Base-by-base conservation (phyloP, 2,113 vertebrate species). In the Sander lucioperca region DNA sequence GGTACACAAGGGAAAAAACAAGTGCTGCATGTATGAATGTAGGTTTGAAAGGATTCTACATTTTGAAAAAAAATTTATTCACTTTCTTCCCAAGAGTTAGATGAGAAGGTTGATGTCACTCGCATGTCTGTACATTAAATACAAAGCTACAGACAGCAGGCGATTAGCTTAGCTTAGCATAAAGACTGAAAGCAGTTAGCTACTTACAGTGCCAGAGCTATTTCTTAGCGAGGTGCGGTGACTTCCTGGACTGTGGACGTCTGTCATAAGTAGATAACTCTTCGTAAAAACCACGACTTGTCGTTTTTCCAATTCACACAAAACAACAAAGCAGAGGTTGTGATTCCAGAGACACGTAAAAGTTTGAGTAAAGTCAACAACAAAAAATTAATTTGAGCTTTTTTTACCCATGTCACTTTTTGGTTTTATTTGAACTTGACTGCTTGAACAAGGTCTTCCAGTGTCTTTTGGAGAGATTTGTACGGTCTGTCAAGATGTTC, bases 381-480 rank as follows among this genome's bases (percentile, higher is more conserved):
- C 25, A 48, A 68, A 58, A 43, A 25, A 33, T 25, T 2, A 1
- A 63, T 39, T 39, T 39, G 6, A 39, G 61, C 43, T 67, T 51
- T 67, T 51, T 61, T 19, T 65, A 25, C 13, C 9, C 4, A 11
- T 67, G 43, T 51, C n/a, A 8, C 11, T 48, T 50, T 58, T 53
- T 30, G 5, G 19, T 43, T 51, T 39, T 48, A 18, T 18, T 54
- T 53, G 15, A 59, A 56, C 71, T 69, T 27, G 23, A 21, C 21
- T 27, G 4, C 14, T 48, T 21, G 2, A 74, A 62, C 8, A 54
- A 64, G 19, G 25, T 43, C 30, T 43, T 57, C 23, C 58, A 27
- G 4, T 56, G 77, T 81, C 39, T 23, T 73, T 50, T 45, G 54
- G 15, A 53, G 39, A 51, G n/a, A 59, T 64, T 25, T 74, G 30